These are phyloP conservation scores for Theristicus caerulescens DNA, from an alignment of 2,113 vertebrate species.

Conservation along the genomic window DNA sequence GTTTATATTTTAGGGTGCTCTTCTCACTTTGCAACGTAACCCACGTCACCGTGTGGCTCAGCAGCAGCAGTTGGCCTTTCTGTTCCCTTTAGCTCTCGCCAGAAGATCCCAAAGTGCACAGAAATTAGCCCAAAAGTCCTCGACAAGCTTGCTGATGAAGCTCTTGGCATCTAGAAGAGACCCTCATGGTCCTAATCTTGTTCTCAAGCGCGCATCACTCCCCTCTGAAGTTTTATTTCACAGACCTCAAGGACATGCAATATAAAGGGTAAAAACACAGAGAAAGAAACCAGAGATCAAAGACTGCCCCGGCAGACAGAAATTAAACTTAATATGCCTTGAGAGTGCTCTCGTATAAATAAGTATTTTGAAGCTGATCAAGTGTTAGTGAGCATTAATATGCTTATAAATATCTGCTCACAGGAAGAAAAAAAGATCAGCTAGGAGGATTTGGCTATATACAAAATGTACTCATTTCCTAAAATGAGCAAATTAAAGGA, in stretches of 20 bases:
- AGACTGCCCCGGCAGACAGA: not conserved
- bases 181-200: not conserved
- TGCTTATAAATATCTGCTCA: not conserved
- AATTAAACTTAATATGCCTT: not conserved
- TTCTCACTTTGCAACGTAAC: not conserved
- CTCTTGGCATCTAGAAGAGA: not conserved
- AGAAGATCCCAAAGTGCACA: not conserved
- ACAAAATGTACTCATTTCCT: not conserved
- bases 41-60: not conserved
- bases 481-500: not conserved
- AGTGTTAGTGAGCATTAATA: not conserved
- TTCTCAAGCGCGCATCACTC: not conserved
- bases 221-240: not conserved
- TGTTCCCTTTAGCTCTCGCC: not conserved
- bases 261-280: not conserved
- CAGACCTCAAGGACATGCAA: accelerated
- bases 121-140: not conserved
- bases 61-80: not conserved
- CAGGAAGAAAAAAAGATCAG: not conserved
- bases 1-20: not conserved
- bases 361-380: not conserved
- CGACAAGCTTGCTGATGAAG: not conserved
- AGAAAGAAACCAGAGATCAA: not conserved
- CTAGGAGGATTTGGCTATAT: not conserved
- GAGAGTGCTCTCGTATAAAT: not conserved